Conservation (phyloP, 2,888 invertebrate genomes). For the Tachystola acroxantha region DNA sequence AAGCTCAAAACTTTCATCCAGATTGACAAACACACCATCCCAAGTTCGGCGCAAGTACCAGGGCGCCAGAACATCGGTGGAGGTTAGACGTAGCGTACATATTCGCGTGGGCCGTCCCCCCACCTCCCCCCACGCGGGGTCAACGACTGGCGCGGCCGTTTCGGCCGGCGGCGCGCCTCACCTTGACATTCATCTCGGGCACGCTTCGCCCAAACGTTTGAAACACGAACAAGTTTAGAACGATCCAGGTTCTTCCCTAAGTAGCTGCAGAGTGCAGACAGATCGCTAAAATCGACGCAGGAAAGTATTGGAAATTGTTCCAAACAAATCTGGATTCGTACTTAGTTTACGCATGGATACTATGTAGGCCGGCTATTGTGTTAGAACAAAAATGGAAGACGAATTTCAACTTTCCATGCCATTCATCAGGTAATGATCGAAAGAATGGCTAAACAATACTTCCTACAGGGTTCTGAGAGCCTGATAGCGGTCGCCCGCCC, state of each 20-base stretch:
- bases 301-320: no score
- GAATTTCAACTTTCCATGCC: no score
- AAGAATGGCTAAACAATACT: no score
- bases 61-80: conserved; percentile 54
- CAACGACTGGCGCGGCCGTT: conserved; percentile 70
- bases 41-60: conserved; percentile 38
- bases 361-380: no score
- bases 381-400: no score
- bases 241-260: not conserved
- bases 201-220: conserved; percentile 67
- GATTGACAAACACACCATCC: not conserved
- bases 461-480: no score
- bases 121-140: conserved; percentile 46
- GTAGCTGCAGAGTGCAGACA: not conserved
- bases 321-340: no score
- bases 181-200: conserved; percentile 77
- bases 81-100: conserved; percentile 61
- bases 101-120: conserved; percentile 72
- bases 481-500: no score
- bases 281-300: conserved; percentile 9
- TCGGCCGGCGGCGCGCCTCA: conserved; percentile 74
- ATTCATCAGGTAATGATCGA: no score
- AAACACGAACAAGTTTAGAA: conserved; percentile 53
- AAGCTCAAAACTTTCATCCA: no score
- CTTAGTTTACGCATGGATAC: no score